Percentiles rank a stretch among this genome's conserved stretches.
Evolutionary conservation across 92 coral and sea anemone species (phyloP).

Genomic region (Phenganax stokvisi): DNA sequence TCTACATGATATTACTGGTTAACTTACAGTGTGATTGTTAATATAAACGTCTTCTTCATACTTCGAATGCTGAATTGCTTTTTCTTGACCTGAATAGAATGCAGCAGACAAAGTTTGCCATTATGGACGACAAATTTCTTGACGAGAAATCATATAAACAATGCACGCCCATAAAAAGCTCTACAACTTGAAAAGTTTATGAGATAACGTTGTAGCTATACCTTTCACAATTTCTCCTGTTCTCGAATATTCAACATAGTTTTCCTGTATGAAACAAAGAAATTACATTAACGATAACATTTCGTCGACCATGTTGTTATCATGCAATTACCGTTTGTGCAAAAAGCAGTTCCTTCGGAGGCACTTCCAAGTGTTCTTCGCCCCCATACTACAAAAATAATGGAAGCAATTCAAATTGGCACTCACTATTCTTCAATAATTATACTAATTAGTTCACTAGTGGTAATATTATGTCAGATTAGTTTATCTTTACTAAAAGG

Average conservation of each 20-base stretch:
- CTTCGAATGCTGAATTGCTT: conserved; percentile 81
- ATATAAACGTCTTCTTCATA: conserved; percentile 93
- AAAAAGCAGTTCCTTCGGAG: conserved; percentile 78
- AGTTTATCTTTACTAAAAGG: too few relatives aligned
- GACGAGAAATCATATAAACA: too few relatives aligned
- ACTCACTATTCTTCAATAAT: neutral
- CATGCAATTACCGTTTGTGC: conserved; percentile 84
- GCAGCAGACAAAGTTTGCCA: neutral
- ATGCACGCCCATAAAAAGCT: too few relatives aligned
- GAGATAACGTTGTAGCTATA: neutral
- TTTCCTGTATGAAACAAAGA: conserved; percentile 58
- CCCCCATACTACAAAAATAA: conserved; percentile 77
- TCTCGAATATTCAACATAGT: conserved; percentile 91
- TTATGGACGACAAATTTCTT: neutral
- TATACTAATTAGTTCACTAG: too few relatives aligned
- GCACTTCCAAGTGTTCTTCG: conserved; percentile 82
- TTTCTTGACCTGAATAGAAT: conserved; percentile 72
- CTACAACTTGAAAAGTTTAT: too few relatives aligned
- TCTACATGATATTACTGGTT: neutral
- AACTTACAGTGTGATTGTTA: conserved; percentile 81
- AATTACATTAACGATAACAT: neutral
- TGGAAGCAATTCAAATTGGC: neutral
- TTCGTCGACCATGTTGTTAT: neutral
- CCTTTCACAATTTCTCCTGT: conserved; percentile 95
- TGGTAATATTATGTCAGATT: too few relatives aligned